phyloP scores from a whole-genome alignment of 2,113 vertebrate genomes.

The Mormyrus iriodes region DNA sequence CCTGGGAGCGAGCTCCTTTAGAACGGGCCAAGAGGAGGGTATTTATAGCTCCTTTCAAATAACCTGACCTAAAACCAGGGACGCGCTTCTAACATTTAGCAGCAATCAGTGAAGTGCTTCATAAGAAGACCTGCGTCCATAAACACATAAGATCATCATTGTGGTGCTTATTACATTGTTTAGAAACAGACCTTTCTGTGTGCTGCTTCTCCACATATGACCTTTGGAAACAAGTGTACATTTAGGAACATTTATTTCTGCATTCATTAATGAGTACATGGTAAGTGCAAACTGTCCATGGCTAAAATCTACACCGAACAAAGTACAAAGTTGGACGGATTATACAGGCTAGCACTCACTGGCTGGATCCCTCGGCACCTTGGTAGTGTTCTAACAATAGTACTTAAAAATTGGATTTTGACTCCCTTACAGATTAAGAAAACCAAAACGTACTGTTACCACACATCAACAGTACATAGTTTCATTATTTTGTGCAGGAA shows the following conservation, averaged over 20 bases:
- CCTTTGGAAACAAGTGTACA: slow-evolving; percentile 52
- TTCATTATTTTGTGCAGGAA: slow-evolving; percentile 79
- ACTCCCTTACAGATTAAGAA: slow-evolving; percentile 81
- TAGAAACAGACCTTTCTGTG: neutral
- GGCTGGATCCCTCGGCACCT: slow-evolving; percentile 71
- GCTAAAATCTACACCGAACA: slow-evolving; percentile 86
- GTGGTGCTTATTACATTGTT: neutral
- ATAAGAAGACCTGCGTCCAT: neutral
- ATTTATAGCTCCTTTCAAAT: neutral
- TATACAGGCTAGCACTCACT: slow-evolving; percentile 83
- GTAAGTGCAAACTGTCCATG: slow-evolving; percentile 96
- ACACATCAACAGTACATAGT: slow-evolving; percentile 71
- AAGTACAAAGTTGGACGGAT: slow-evolving; percentile 92
- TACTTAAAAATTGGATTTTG: slow-evolving; percentile 79
- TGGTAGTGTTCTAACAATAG: slow-evolving; percentile 76
- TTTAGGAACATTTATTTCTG: slow-evolving; percentile 98
- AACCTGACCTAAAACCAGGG: neutral
- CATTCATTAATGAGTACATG: slow-evolving; percentile 94
- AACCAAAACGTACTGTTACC: slow-evolving; percentile 79
- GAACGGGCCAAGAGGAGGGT: neutral
- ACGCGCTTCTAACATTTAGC: neutral
- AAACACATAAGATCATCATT: neutral
- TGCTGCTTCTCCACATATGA: neutral
- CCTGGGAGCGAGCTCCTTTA: neutral
- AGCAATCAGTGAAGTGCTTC: neutral